Percentiles rank a stretch among this genome's conserved stretches.
These are phyloP conservation scores for Eulemur macaco DNA, from an alignment of 2,113 vertebrate species.

Conservation along the genomic window DNA sequence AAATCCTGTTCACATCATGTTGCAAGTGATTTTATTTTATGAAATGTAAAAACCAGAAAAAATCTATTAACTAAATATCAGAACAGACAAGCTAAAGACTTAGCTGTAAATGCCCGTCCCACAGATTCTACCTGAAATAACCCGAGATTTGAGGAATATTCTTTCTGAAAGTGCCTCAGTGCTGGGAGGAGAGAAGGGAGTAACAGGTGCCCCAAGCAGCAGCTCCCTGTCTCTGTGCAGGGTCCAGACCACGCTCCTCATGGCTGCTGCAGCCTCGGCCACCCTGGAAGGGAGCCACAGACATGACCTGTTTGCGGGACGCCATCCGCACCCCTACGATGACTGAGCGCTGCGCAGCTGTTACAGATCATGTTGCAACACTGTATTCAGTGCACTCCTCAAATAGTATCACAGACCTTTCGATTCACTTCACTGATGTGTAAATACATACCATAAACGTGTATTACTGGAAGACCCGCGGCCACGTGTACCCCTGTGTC, in stretches of 20 bases:
- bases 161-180: fast-evolving
- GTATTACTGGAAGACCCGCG: neutral
- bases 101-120: fast-evolving
- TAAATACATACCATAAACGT: too few relatives aligned
- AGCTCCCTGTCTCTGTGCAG: neutral
- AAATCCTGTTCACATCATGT: neutral
- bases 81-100: fast-evolving
- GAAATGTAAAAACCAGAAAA: neutral
- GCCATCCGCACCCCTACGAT: too few relatives aligned
- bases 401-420: fast-evolving
- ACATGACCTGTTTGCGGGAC: fast-evolving
- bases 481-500: fast-evolving
- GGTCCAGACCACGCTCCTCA: fast-evolving
- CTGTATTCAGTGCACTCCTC: neutral
- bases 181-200: too few relatives aligned
- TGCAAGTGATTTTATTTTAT: neutral
- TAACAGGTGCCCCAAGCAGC: neutral
- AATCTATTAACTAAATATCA: fast-evolving
- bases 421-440: neutral
- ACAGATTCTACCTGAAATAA: fast-evolving
- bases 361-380: too few relatives aligned
- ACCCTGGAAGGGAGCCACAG: fast-evolving
- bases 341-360: fast-evolving
- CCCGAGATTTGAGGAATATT: fast-evolving
- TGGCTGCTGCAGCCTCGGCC: fast-evolving